Percentiles rank a stretch among this genome's conserved stretches.
Evolutionary conservation across 2,113 vertebrate species (phyloP).

Genomic region (Sardina pilchardus): DNA sequence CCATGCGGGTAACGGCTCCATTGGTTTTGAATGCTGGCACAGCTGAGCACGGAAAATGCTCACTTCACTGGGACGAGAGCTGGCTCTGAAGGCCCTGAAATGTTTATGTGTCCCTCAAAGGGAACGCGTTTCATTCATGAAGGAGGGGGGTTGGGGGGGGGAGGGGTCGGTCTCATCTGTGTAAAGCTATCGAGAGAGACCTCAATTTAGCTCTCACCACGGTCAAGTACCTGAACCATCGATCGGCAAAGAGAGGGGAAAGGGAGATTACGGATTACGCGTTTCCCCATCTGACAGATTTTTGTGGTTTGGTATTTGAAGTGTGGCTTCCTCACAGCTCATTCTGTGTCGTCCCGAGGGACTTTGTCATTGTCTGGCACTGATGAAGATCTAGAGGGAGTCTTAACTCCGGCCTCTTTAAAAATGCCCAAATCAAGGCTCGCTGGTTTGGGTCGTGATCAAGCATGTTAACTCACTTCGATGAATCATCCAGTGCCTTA

Average conservation of each 20-base stretch:
- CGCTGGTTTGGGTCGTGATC: constrained; percentile 56
- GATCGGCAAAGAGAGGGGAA: background rate
- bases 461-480: constrained; percentile 41
- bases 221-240: background rate
- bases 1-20: constrained; percentile 40
- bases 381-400: constrained; percentile 26
- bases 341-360: constrained; percentile 22
- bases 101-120: background rate
- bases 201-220: background rate
- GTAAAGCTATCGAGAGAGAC: background rate
- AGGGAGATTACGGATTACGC: background rate
- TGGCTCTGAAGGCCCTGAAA: background rate
- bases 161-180: background rate
- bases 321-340: constrained; percentile 31
- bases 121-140: background rate
- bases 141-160: background rate
- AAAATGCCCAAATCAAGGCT: constrained; percentile 37
- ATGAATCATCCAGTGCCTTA: constrained; percentile 54
- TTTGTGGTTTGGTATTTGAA: constrained; percentile 24
- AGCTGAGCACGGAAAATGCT: constrained; percentile 54
- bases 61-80: background rate
- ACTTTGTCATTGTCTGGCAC: constrained; percentile 50
- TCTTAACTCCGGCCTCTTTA: constrained; percentile 46
- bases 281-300: constrained; percentile 21
- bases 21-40: constrained; percentile 38